Percentiles rank a stretch among this genome's conserved stretches.
phyloP scores from a whole-genome alignment of 2,888 invertebrate species.

The Eueremaeus valkanovi region DNA sequence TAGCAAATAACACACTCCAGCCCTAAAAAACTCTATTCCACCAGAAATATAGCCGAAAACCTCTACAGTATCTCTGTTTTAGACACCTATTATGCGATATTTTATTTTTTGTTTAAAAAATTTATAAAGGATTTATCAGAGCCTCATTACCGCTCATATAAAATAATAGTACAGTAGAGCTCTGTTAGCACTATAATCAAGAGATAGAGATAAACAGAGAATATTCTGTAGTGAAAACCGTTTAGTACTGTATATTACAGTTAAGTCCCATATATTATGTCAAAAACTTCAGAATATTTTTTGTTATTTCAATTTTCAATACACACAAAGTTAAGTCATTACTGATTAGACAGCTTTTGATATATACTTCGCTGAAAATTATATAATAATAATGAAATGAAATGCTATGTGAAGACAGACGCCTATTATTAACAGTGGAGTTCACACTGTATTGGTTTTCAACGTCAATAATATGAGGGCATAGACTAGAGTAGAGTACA shows the following conservation, averaged over 20 bases:
- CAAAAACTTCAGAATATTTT: not conserved
- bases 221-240: not conserved
- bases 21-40: no score
- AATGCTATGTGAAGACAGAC: not conserved
- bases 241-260: not conserved
- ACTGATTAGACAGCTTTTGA: not conserved
- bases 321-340: no score
- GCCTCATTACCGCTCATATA: not conserved
- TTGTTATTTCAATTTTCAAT: not conserved
- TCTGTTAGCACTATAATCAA: no score
- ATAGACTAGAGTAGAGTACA: not conserved
- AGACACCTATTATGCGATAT: not conserved
- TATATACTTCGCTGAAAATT: not conserved
- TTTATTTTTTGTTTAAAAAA: not conserved
- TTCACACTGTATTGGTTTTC: slow-evolving; percentile 27
- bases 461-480: slow-evolving; percentile 25
- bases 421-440: slow-evolving; percentile 4
- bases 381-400: not conserved
- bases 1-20: not conserved
- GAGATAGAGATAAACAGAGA: no score
- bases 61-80: not conserved
- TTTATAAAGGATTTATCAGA: not conserved
- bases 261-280: not conserved
- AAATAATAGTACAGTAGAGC: not conserved
- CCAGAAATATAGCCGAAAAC: not conserved